These are phyloP conservation scores for Ips typographus DNA, from an alignment of 1,140 invertebrate genomes.

Conservation along the genomic window DNA sequence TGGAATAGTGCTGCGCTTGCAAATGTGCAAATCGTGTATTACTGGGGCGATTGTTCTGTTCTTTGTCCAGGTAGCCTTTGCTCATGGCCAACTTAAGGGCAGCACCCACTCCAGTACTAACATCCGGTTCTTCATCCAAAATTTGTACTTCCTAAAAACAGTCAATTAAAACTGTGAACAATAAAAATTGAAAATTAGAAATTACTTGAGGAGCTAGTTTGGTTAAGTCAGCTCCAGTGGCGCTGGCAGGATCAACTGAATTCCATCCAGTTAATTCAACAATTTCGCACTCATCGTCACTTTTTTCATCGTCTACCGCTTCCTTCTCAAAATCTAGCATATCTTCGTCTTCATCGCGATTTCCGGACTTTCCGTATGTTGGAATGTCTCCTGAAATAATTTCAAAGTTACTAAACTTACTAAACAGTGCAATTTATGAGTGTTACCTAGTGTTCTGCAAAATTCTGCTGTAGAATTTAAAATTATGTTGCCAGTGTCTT, in stretches of 20 bases:
- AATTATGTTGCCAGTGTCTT: slow-evolving; percentile 65
- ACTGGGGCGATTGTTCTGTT: slow-evolving; percentile 70
- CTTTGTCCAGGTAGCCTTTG: slow-evolving; percentile 93
- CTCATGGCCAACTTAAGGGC: slow-evolving; percentile 90
- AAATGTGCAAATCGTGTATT: slow-evolving; percentile 75
- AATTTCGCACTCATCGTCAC: slow-evolving; percentile 46
- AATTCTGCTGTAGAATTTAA: slow-evolving; percentile 96
- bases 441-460: slow-evolving; percentile 76
- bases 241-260: slow-evolving; percentile 53
- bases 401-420: slow-evolving; percentile 2
- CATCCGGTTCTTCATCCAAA: slow-evolving; percentile 92
- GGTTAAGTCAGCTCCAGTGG: slow-evolving; percentile 22
- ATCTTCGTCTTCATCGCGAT: slow-evolving; percentile 80
- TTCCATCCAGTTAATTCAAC: slow-evolving; percentile 54
- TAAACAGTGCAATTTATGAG: slow-evolving; percentile 2
- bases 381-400: slow-evolving; percentile 75
- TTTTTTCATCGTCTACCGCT: slow-evolving; percentile 39
- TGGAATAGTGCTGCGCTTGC: slow-evolving; percentile 91
- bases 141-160: slow-evolving; percentile 67
- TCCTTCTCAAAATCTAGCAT: slow-evolving; percentile 63
- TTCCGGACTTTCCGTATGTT: slow-evolving; percentile 85
- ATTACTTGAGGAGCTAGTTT: slow-evolving; percentile 26
- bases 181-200: slow-evolving; percentile 8
- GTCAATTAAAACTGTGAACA: not conserved
- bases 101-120: slow-evolving; percentile 88